These are phyloP conservation scores for Epistrophe eligans DNA, from an alignment of 2,888 invertebrate genomes.

Conservation along the genomic window DNA sequence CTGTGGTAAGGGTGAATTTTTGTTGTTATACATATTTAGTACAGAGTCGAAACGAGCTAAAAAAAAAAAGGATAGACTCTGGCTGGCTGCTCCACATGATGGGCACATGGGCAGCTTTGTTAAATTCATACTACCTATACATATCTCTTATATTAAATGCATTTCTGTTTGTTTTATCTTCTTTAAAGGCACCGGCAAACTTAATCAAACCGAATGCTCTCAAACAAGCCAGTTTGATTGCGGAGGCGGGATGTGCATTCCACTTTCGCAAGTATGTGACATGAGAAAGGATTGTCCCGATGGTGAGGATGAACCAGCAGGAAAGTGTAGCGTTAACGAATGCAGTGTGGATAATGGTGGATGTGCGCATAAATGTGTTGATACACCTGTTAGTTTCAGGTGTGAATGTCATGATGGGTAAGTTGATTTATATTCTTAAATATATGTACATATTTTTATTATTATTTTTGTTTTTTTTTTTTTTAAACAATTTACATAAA, in stretches of 20 bases:
- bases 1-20: conserved; percentile 87
- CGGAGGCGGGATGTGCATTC: conserved; percentile 93
- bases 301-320: conserved; percentile 93
- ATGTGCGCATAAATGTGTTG: conserved; percentile 93
- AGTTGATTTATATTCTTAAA: conserved; percentile 55
- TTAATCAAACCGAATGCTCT: conserved; percentile 86
- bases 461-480: not conserved
- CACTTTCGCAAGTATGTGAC: conserved; percentile 92
- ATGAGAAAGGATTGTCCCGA: conserved; percentile 93
- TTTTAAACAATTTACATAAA: not conserved
- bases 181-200: conserved; percentile 37
- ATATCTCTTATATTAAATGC: conserved; percentile 5
- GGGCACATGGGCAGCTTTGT: not conserved
- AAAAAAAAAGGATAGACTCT: not conserved
- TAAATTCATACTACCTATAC: conserved; percentile 12
- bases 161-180: conserved; percentile 2
- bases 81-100: no score
- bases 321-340: conserved; percentile 91
- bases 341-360: conserved; percentile 92
- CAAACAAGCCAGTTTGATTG: conserved; percentile 91
- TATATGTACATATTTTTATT: not conserved
- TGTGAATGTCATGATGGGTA: conserved; percentile 92
- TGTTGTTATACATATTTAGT: not conserved
- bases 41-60: not conserved
- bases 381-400: conserved; percentile 90